Evolutionary conservation across 2,113 vertebrate genomes (phyloP).

Genomic region (Brachyhypopomus gauderio): DNA sequence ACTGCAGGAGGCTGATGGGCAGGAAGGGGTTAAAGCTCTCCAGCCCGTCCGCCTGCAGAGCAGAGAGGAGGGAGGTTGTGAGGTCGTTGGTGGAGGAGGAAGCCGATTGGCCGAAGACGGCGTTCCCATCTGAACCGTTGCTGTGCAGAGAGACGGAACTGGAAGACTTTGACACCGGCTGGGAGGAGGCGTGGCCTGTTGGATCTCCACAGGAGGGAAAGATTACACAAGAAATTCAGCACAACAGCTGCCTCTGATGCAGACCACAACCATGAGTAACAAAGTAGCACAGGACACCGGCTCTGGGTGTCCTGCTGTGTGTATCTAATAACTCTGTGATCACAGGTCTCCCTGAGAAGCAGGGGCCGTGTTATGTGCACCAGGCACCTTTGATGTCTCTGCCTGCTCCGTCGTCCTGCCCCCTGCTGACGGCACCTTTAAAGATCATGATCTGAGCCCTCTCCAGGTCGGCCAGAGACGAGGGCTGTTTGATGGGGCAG

Average conservation of each 20-base stretch:
- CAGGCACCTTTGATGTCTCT: conserved; percentile 72
- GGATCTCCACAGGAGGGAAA: conserved; percentile 58
- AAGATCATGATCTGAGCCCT: conserved; percentile 81
- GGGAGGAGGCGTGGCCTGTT: conserved; percentile 63
- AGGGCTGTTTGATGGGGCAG: conserved; percentile 76
- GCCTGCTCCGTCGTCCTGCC: conserved; percentile 66
- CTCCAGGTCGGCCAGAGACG: conserved; percentile 75
- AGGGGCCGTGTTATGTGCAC: neutral
- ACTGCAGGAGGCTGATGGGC: conserved; percentile 82
- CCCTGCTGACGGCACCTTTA: conserved; percentile 70
- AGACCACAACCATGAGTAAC: neutral
- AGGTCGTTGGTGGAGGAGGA: conserved; percentile 78
- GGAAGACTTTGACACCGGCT: conserved; percentile 77
- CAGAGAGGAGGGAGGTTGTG: conserved; percentile 73
- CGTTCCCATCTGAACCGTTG: conserved; percentile 75
- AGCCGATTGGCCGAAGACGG: conserved; percentile 74
- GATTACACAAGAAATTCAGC: neutral
- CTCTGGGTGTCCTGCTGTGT: no score
- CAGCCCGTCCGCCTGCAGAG: conserved; percentile 72
- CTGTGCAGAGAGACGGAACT: conserved; percentile 80
- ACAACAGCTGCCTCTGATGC: neutral
- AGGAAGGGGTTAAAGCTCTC: conserved; percentile 79
- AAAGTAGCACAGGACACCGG: neutral
- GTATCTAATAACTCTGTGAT: no score
- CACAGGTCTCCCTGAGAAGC: no score